Evolutionary conservation across 2,888 invertebrate genomes (phyloP).

Genomic region (Cybosia mesomella): DNA sequence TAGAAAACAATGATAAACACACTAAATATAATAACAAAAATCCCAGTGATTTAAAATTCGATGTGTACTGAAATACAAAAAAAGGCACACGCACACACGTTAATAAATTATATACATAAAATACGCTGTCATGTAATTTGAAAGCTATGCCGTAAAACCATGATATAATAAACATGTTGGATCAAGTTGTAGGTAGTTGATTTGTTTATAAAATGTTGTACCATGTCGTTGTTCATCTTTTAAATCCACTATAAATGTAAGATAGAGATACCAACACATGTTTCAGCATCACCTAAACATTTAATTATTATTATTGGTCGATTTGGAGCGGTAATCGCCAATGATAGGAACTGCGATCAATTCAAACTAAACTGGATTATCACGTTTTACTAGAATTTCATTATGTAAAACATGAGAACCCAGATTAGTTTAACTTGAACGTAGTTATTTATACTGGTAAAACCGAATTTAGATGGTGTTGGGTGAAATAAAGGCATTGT

Average conservation of each 20-base stretch:
- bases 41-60: conserved; percentile 55
- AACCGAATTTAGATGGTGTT: too few species aligned
- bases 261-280: not conserved
- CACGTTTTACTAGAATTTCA: too few species aligned
- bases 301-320: too few species aligned
- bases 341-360: too few species aligned
- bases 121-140: conserved; percentile 2
- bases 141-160: not conserved
- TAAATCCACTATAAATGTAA: not conserved
- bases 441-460: too few species aligned
- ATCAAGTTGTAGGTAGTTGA: not conserved
- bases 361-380: too few species aligned
- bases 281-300: not conserved
- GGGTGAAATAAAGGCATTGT: too few species aligned
- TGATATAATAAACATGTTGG: not conserved
- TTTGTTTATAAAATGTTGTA: not conserved
- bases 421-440: too few species aligned
- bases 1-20: conserved; percentile 53
- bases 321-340: too few species aligned
- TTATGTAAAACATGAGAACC: too few species aligned
- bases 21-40: conserved; percentile 43
- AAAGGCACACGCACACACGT: not conserved
- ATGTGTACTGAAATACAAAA: conserved; percentile 41
- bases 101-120: conserved; percentile 9
- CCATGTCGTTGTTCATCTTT: too few species aligned